These are phyloP conservation scores for Alectura lathami DNA, from an alignment of 2,113 vertebrate genomes.

Conservation along the genomic window DNA sequence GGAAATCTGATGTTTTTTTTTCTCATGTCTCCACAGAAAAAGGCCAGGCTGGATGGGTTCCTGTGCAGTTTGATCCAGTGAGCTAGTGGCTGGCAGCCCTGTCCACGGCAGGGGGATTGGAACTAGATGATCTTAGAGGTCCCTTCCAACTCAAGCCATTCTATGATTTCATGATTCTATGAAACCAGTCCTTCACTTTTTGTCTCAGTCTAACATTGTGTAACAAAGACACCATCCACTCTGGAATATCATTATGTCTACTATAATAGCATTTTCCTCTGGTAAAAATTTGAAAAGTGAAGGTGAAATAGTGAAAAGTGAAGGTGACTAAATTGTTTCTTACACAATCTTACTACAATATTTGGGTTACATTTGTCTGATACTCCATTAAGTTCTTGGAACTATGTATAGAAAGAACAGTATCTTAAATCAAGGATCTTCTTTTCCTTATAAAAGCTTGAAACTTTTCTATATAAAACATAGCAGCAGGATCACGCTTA, in stretches of 20 bases:
- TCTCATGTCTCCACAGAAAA: neutral
- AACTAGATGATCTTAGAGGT: too few relatives aligned
- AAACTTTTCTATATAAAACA: neutral
- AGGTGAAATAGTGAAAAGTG: neutral
- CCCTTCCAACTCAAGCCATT: too few relatives aligned
- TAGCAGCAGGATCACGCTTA: neutral
- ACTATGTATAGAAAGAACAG: neutral
- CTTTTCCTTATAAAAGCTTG: neutral
- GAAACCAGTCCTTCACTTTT: neutral
- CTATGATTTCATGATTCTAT: too few relatives aligned
- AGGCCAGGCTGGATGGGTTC: too few relatives aligned
- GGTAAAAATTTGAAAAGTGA: neutral
- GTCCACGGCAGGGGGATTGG: too few relatives aligned
- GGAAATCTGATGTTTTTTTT: neutral
- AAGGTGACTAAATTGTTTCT: neutral
- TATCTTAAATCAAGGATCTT: neutral
- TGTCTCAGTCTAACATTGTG: rapidly evolving
- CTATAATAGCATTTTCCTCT: neutral
- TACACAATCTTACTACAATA: neutral
- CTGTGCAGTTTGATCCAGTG: too few relatives aligned
- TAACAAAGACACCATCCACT: neutral
- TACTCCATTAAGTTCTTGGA: neutral
- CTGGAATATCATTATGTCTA: neutral
- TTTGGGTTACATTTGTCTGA: neutral
- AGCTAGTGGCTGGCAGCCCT: too few relatives aligned